phyloP scores from a whole-genome alignment of 2,888 invertebrate species.

The Nasonovia ribisnigri region DNA sequence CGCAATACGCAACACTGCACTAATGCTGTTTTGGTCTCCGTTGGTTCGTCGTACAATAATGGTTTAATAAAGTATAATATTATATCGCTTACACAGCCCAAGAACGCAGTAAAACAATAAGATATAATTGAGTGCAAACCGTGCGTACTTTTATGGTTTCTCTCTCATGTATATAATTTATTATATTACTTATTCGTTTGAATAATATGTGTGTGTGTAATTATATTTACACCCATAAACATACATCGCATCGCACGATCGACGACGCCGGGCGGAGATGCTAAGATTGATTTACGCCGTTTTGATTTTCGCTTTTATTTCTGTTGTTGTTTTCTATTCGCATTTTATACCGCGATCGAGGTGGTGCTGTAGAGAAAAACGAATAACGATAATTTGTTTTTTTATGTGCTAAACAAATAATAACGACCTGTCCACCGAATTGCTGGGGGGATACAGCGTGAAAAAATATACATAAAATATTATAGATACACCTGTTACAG shows the following conservation, averaged over 20 bases:
- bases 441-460: too few species aligned
- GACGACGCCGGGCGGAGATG: background rate
- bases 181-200: background rate
- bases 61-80: background rate
- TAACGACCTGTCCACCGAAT: background rate
- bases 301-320: background rate
- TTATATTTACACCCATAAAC: background rate
- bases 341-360: background rate
- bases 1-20: slow-evolving; percentile 8
- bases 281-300: background rate
- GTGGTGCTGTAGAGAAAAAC: background rate
- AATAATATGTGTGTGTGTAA: background rate
- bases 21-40: background rate
- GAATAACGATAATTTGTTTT: background rate
- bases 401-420: background rate
- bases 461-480: background rate
- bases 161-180: background rate
- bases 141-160: slow-evolving; percentile 1
- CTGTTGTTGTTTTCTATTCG: background rate
- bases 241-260: background rate
- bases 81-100: background rate
- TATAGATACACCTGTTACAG: background rate
- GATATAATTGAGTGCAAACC: background rate
- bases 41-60: background rate
- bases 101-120: background rate